phyloP scores from a whole-genome alignment of 2,888 invertebrate species.

The Caenorhabditis becei region DNA sequence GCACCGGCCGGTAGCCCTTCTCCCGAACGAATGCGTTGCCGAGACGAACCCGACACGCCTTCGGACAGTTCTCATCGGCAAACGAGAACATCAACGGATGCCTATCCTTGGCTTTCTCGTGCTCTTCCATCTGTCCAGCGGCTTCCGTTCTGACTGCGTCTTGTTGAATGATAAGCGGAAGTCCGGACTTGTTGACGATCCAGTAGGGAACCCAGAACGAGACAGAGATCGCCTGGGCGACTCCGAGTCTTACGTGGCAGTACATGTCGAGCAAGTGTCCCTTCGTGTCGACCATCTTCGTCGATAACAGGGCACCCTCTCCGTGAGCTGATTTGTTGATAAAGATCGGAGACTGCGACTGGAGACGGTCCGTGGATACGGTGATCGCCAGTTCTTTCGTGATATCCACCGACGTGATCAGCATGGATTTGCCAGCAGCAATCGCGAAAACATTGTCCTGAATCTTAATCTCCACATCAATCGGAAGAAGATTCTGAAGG shows the following conservation, averaged over 20 bases:
- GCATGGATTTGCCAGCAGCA: conserved; percentile 83
- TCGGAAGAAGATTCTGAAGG: conserved; percentile 88
- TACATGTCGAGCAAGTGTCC: conserved; percentile 73
- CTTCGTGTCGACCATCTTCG: conserved; percentile 68
- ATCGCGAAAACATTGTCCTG: conserved; percentile 78
- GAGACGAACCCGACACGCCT: conserved; percentile 71
- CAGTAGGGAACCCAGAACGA: conserved; percentile 92
- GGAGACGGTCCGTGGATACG: conserved; percentile 89
- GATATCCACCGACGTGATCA: conserved; percentile 79
- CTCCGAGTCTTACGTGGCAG: conserved; percentile 66
- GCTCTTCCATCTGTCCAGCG: conserved; percentile 86
- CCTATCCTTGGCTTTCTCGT: conserved; percentile 94
- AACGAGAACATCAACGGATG: conserved; percentile 95
- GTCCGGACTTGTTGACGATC: conserved; percentile 92
- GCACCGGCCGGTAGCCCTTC: conserved; percentile 69
- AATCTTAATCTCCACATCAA: conserved; percentile 83
- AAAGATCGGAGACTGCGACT: conserved; percentile 86
- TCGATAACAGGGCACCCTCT: conserved; percentile 52
- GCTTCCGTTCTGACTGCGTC: conserved; percentile 86
- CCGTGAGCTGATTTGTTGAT: conserved; percentile 77
- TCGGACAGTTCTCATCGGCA: conserved; percentile 90
- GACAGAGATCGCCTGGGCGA: conserved; percentile 84
- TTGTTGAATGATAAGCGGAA: conserved; percentile 95
- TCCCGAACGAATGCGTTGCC: conserved; percentile 67
- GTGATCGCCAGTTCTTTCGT: conserved; percentile 68